Evolutionary conservation across 2,113 vertebrate species (phyloP).

Genomic region (Leuciscus idus): DNA sequence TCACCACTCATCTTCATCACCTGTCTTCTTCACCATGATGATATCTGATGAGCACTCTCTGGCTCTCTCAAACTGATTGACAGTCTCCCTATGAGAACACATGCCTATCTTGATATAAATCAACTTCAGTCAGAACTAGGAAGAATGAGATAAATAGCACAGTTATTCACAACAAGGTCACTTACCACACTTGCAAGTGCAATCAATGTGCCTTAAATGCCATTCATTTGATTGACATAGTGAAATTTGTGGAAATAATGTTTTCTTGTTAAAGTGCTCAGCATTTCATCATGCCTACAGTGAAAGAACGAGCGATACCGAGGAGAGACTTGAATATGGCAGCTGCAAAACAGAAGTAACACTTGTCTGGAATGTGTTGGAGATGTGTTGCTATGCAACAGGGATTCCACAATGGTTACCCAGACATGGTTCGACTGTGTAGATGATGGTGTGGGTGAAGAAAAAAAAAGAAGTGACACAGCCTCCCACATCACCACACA

Average conservation of each 20-base stretch:
- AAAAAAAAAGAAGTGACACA: conserved; percentile 14
- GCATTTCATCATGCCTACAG: not conserved
- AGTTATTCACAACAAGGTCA: not conserved
- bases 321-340: not conserved
- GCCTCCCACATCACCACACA: conserved; percentile 29
- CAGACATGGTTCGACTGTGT: conserved; percentile 48
- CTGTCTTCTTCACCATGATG: not conserved
- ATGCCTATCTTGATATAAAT: not conserved
- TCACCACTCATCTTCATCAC: not conserved
- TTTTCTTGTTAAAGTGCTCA: not conserved
- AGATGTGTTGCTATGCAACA: conserved; percentile 63
- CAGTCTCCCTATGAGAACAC: not conserved
- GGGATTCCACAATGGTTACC: conserved; percentile 50
- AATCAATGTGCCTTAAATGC: not conserved
- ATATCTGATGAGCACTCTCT: not conserved
- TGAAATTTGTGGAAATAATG: not conserved
- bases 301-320: not conserved
- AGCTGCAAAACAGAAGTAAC: conserved; percentile 42
- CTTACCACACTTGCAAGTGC: not conserved
- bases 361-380: conserved; percentile 43
- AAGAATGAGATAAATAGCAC: not conserved
- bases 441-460: conserved; percentile 37
- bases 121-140: not conserved
- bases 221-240: not conserved
- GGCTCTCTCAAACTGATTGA: not conserved